Evolutionary conservation across 2,113 vertebrate species (phyloP).

Genomic region (Cyanoramphus novaezelandiae): DNA sequence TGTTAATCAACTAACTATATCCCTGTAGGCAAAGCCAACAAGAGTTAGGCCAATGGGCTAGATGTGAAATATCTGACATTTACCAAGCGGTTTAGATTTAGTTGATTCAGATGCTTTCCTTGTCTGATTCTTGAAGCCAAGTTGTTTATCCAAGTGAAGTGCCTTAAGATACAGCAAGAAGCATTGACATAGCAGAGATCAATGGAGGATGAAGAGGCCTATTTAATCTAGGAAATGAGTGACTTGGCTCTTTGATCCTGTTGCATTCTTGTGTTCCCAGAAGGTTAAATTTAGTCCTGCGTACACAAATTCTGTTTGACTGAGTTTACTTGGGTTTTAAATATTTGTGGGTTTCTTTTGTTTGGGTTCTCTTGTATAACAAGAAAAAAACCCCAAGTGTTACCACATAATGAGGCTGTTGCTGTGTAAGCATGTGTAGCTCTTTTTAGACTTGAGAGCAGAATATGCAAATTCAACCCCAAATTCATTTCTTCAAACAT

Average conservation of each 20-base stretch:
- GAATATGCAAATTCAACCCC: slow-evolving; percentile 42
- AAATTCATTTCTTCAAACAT: slow-evolving; percentile 24
- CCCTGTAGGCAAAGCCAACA: not conserved
- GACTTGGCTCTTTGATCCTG: slow-evolving; percentile 71
- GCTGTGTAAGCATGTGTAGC: slow-evolving; percentile 43
- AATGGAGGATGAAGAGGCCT: slow-evolving; percentile 22
- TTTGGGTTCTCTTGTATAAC: slow-evolving; percentile 51
- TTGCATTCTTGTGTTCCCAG: slow-evolving; percentile 53
- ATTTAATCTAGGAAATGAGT: slow-evolving; percentile 69
- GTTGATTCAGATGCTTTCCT: not conserved
- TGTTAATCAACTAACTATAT: not conserved
- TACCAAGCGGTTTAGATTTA: not conserved
- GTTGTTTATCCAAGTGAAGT: slow-evolving; percentile 49
- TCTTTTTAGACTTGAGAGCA: slow-evolving; percentile 21
- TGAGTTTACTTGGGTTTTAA: slow-evolving; percentile 60
- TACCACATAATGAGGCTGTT: slow-evolving; percentile 58
- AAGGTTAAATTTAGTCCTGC: slow-evolving; percentile 61
- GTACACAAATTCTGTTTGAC: slow-evolving; percentile 62
- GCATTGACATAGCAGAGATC: slow-evolving; percentile 54
- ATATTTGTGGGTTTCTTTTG: slow-evolving; percentile 66
- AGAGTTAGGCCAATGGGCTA: not conserved
- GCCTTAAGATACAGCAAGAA: slow-evolving; percentile 49
- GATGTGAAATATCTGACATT: not conserved
- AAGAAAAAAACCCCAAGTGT: not conserved
- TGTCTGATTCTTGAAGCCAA: slow-evolving; percentile 54